Conservation (phyloP, 2,888 invertebrate species). For the Pterostichus niger region DNA sequence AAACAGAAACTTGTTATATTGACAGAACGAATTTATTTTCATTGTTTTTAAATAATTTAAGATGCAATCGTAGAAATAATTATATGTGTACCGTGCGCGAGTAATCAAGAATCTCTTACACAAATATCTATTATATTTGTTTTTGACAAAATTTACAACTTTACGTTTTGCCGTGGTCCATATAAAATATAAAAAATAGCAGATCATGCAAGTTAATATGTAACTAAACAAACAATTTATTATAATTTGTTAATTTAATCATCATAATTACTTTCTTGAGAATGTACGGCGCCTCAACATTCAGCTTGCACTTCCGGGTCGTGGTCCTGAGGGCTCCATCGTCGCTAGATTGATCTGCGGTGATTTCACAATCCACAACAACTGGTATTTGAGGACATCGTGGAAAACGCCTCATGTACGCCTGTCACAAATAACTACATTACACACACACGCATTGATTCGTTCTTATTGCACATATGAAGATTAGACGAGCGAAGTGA, state of each 20-base stretch:
- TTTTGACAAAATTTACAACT: too few relatives aligned
- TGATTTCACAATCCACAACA: constrained; percentile 91
- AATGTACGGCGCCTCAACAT: constrained; percentile 96
- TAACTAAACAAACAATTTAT: not conserved
- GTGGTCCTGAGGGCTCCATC: constrained; percentile 90
- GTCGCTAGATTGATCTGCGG: constrained; percentile 86
- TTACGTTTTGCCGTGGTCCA: too few relatives aligned
- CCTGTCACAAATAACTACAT: constrained; percentile 80
- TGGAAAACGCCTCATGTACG: constrained; percentile 96
- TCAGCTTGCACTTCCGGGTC: constrained; percentile 91
- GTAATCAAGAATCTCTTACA: too few relatives aligned
- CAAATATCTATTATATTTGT: too few relatives aligned
- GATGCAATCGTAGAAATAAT: too few relatives aligned
- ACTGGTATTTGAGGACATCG: constrained; percentile 96
- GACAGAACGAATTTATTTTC: too few relatives aligned
- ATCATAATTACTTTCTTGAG: constrained; percentile 87
- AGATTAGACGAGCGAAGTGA: too few relatives aligned
- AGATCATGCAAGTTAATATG: constrained; percentile 1
- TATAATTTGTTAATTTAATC: not conserved
- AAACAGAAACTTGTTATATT: too few relatives aligned
- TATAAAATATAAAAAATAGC: not conserved
- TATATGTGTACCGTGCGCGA: too few relatives aligned
- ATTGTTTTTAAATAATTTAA: too few relatives aligned
- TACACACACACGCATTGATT: too few relatives aligned
- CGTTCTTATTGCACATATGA: too few relatives aligned